Evolutionary conservation across 2,888 invertebrate species (phyloP), one percentile per base, ranked within the genome.

Genomic region (Pilophorus perplexus): DNA sequence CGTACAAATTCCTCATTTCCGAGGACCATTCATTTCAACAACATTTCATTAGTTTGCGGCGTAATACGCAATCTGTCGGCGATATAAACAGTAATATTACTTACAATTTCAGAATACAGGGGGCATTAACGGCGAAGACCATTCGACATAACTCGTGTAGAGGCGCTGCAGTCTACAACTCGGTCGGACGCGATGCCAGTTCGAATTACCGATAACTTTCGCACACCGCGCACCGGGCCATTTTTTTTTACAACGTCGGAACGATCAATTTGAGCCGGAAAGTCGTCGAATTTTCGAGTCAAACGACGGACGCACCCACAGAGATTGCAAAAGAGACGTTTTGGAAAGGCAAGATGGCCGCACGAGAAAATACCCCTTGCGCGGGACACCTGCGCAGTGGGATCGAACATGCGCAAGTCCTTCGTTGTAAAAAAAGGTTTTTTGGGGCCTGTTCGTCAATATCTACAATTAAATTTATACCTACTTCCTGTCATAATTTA

Each of bases 41-140:
- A 38, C 33, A 55, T 37, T 55, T 20, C n/a, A 22, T 22, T 37
- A 55, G 52, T 37, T 40, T 59, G 59, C 25, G 14, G 4, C 18
- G 44, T 20, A 40, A 64, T 68, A 73, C 73, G 73, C 72, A 70
- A 72, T 72, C 73, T 73, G 69, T 71, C 71, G 73, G 72, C 64
- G 71, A 69, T 69, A 72, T 72, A 71, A 71, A 72, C 72, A 72
- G 62, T 62, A 71, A 70, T 71, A 68, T 71, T 71, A 73, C 72
- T 73, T 73, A 73, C 73, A 69, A 69, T 70, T 71, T 71, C 68
- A 64, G 70, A 79, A 80, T 78, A 80, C 79, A 84, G 84, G 83
- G 83, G 83, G 84, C 84, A 83, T 83, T 82, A 79, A 79, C 80
- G 79, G 80, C 81, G 80, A 82, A 83, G 27, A n/a, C 5, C n/a